phyloP scores from a whole-genome alignment of 1,140 invertebrate genomes.

The Diorhabda sublineata region DNA sequence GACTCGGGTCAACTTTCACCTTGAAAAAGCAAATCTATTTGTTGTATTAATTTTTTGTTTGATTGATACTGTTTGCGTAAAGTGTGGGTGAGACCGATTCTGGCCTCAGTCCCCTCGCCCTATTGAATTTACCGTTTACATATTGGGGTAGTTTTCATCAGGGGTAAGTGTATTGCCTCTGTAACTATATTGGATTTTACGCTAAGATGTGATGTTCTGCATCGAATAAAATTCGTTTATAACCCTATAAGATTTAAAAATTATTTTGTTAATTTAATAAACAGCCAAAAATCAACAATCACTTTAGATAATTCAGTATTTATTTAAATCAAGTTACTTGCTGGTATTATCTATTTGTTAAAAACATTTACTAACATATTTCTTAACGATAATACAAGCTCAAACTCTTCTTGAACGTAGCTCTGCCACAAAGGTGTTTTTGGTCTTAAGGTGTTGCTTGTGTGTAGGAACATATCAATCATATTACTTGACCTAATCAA shows the following conservation, averaged over 20 bases:
- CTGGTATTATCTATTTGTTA: too few species aligned
- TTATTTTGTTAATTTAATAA: not conserved
- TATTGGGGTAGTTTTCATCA: not conserved
- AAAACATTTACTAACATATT: too few species aligned
- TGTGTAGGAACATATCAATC: not conserved
- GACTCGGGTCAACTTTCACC: too few species aligned
- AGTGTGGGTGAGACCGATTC: not conserved
- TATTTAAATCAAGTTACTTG: too few species aligned
- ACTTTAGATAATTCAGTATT: too few species aligned
- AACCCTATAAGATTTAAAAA: not conserved
- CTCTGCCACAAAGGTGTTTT: conserved; percentile 19
- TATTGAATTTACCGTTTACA: not conserved
- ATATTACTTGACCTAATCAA: not conserved
- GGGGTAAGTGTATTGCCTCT: conserved; percentile 1
- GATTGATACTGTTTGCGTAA: too few species aligned
- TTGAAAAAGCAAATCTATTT: too few species aligned
- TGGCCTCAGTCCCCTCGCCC: not conserved
- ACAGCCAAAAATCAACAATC: too few species aligned
- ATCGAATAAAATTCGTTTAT: conserved; percentile 3
- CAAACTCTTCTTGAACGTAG: not conserved
- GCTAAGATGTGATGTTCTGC: not conserved
- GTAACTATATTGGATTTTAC: not conserved
- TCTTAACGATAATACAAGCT: too few species aligned
- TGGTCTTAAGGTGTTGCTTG: conserved; percentile 38
- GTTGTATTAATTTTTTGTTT: too few species aligned